phyloP scores from a whole-genome alignment of 1,140 invertebrate species.

The Aphaenogaster rudis region DNA sequence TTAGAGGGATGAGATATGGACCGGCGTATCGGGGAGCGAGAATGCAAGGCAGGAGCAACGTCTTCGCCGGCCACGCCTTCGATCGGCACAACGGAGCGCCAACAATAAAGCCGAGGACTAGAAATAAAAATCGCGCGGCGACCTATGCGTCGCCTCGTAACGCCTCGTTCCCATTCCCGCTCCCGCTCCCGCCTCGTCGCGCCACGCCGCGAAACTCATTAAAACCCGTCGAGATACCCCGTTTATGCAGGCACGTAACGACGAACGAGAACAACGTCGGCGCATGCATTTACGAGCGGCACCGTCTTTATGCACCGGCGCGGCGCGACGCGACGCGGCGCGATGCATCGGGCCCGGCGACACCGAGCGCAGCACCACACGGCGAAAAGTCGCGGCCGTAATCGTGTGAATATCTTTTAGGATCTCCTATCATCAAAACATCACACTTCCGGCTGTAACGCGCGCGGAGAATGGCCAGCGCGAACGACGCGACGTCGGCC shows the following conservation, averaged over 20 bases:
- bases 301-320: slow-evolving; percentile 52
- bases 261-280: slow-evolving; percentile 65
- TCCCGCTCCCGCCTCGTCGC: background rate
- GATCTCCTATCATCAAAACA: slow-evolving; percentile 3
- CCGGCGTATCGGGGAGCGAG: slow-evolving; percentile 20
- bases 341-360: slow-evolving; percentile 20
- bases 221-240: slow-evolving; percentile 66
- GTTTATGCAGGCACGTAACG: slow-evolving; percentile 70
- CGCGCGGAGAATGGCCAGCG: background rate
- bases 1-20: slow-evolving; percentile 44
- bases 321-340: slow-evolving; percentile 3
- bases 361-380: slow-evolving; percentile 1
- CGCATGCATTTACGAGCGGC: slow-evolving; percentile 62
- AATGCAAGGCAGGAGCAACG: slow-evolving; percentile 54
- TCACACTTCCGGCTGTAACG: slow-evolving; percentile 8
- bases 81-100: slow-evolving; percentile 55
- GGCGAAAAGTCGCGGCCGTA: slow-evolving; percentile 23
- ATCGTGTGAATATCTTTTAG: slow-evolving; percentile 28
- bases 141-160: slow-evolving; percentile 48
- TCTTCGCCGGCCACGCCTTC: slow-evolving; percentile 57
- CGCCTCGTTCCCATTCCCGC: slow-evolving; percentile 40
- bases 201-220: slow-evolving; percentile 64
- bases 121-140: slow-evolving; percentile 46
- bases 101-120: slow-evolving; percentile 56
- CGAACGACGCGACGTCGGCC: background rate